A percentile compares a stretch with the other conserved stretches of the same genome.
Evolutionary conservation across 2,888 invertebrate genomes (phyloP).

Genomic region (Meteorus colon): DNA sequence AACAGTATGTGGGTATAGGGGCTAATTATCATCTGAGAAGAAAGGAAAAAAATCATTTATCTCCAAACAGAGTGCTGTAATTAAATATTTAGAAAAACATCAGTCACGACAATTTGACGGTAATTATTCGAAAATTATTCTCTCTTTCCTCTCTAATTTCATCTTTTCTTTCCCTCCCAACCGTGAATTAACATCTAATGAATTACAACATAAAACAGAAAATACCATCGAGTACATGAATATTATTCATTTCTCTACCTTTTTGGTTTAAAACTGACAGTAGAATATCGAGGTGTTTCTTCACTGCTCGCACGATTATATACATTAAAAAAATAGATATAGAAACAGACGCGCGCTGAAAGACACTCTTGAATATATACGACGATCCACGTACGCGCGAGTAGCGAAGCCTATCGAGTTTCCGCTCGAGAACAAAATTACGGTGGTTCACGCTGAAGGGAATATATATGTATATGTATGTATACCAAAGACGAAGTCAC

Average conservation of each 20-base stretch:
- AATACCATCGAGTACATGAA: neutral
- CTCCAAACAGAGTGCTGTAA: slow-evolving; percentile 8
- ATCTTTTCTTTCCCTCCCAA: neutral
- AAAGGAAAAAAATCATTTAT: slow-evolving; percentile 20
- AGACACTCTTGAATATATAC: neutral
- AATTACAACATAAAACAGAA: too few species aligned
- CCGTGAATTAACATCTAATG: too few species aligned
- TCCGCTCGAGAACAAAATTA: slow-evolving; percentile 36
- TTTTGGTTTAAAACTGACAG: neutral
- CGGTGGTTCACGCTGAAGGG: slow-evolving; percentile 19
- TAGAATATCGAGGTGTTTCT: neutral
- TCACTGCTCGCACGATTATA: neutral
- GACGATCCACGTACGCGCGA: slow-evolving; percentile 27
- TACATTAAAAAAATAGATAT: slow-evolving; percentile 9
- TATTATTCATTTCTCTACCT: neutral
- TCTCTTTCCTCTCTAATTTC: neutral
- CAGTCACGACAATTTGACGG: slow-evolving; percentile 28
- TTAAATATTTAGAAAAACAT: slow-evolving; percentile 18
- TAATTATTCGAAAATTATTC: slow-evolving; percentile 2
- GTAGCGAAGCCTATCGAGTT: slow-evolving; percentile 41
- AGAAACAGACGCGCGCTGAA: neutral
- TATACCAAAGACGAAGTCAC: slow-evolving; percentile 5
- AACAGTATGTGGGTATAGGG: neutral
- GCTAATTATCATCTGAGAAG: slow-evolving; percentile 19
- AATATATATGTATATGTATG: neutral